Percentiles rank a stretch among this genome's conserved stretches.
Conservation (phyloP, 2,113 vertebrate genomes). For the Saguinus imperator region DNA sequence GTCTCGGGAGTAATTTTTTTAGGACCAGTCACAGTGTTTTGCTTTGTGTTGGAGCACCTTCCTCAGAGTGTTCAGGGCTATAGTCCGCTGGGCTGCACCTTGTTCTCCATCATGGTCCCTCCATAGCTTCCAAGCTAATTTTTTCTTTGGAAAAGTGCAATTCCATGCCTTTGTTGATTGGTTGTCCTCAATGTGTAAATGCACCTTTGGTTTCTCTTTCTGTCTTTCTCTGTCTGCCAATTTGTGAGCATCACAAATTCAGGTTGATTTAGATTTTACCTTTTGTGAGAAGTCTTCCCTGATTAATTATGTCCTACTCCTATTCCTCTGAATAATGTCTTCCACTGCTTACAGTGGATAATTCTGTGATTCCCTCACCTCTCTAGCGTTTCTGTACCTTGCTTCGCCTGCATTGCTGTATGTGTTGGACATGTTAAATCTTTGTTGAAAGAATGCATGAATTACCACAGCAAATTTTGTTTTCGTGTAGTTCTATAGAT, state of each 20-base stretch:
- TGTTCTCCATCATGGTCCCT: neutral
- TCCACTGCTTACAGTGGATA: rapidly evolving
- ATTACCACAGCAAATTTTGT: neutral
- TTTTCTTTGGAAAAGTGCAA: neutral
- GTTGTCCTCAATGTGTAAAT: rapidly evolving
- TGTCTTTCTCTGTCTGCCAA: neutral
- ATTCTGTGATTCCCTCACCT: neutral
- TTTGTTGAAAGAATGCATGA: neutral
- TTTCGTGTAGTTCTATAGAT: neutral
- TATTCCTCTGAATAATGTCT: neutral
- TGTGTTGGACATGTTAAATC: neutral
- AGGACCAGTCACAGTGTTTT: rapidly evolving
- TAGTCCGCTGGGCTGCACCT: neutral
- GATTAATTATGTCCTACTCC: neutral
- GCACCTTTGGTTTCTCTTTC: neutral
- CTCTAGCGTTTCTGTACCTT: neutral
- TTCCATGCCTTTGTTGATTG: neutral
- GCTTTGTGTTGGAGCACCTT: neutral
- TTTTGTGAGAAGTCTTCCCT: neutral
- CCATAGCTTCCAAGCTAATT: neutral
- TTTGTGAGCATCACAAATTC: neutral
- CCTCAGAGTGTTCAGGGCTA: rapidly evolving
- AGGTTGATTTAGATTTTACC: neutral
- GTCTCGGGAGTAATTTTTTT: rapidly evolving
- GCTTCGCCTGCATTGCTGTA: neutral